A percentile compares a stretch with the other conserved stretches of the same genome.
These are phyloP conservation scores for Remorina albescens DNA, from an alignment of 2,797 vertebrate genomes.

Conservation along the genomic window DNA sequence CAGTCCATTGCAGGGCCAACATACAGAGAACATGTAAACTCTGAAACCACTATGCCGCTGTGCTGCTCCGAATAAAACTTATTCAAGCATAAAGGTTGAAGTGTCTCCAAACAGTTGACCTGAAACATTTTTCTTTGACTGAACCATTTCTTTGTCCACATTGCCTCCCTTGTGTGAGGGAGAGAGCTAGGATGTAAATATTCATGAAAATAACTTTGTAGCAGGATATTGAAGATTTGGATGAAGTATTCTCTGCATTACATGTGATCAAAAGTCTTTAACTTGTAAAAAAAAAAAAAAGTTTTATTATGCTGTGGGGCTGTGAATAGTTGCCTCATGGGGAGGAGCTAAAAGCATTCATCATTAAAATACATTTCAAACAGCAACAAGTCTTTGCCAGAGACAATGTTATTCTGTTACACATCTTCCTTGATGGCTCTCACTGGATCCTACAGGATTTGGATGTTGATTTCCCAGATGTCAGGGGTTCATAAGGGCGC, in stretches of 20 bases:
- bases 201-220: conserved; percentile 19
- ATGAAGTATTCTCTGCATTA: conserved; percentile 1
- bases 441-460: background rate
- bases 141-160: conserved; percentile 7
- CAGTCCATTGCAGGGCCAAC: too few relatives aligned
- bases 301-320: background rate
- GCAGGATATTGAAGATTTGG: conserved; percentile 7
- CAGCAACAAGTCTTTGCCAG: background rate
- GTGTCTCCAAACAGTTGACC: conserved; percentile 24
- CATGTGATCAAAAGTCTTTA: conserved; percentile 1
- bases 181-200: conserved; percentile 5
- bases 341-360: background rate
- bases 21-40: too few relatives aligned
- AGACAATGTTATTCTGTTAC: background rate
- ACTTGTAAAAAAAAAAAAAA: background rate
- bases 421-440: background rate
- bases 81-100: conserved; percentile 31
- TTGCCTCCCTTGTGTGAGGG: conserved; percentile 17
- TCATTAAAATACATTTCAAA: conserved; percentile 5
- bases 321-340: background rate
- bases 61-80: too few relatives aligned
- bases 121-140: conserved; percentile 22
- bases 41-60: too few relatives aligned
- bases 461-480: conserved; percentile 25
- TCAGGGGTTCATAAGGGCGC: conserved; percentile 5